These are phyloP conservation scores for Xyrauchen texanus DNA, from an alignment of 2,113 vertebrate species.

Conservation along the genomic window DNA sequence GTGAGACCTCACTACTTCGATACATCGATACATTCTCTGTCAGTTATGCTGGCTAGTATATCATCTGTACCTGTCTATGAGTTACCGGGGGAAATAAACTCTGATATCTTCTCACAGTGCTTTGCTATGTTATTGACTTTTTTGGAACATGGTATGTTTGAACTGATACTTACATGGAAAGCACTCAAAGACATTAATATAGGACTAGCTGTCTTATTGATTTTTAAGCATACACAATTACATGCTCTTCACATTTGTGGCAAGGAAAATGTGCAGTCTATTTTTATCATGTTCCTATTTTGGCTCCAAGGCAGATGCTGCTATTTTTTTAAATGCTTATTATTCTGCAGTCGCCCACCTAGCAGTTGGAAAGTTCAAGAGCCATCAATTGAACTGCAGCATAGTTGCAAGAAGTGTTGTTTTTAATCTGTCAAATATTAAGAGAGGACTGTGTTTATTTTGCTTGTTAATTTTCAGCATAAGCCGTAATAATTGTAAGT, in stretches of 20 bases:
- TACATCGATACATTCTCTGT: not conserved
- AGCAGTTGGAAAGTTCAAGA: not conserved
- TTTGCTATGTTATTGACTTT: constrained; percentile 30
- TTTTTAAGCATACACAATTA: constrained; percentile 38
- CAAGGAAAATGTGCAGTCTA: not conserved
- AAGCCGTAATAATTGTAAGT: too few relatives aligned
- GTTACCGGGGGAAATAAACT: constrained; percentile 21
- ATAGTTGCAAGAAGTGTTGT: not conserved
- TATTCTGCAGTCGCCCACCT: constrained; percentile 21
- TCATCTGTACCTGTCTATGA: not conserved
- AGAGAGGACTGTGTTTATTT: too few relatives aligned
- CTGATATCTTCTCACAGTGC: not conserved
- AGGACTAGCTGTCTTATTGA: constrained; percentile 43
- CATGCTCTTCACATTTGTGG: not conserved
- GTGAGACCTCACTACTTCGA: not conserved
- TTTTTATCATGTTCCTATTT: constrained; percentile 36
- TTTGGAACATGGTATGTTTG: constrained; percentile 18
- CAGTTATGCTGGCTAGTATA: not conserved
- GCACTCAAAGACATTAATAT: constrained; percentile 39
- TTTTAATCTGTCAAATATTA: not conserved
- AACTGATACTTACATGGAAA: constrained; percentile 28
- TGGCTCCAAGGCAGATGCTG: not conserved
- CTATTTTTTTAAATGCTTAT: constrained; percentile 13
- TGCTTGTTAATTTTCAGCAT: too few relatives aligned
- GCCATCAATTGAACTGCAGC: not conserved